phyloP scores from a whole-genome alignment of 2,113 vertebrate genomes.

The Melospiza melodia region DNA sequence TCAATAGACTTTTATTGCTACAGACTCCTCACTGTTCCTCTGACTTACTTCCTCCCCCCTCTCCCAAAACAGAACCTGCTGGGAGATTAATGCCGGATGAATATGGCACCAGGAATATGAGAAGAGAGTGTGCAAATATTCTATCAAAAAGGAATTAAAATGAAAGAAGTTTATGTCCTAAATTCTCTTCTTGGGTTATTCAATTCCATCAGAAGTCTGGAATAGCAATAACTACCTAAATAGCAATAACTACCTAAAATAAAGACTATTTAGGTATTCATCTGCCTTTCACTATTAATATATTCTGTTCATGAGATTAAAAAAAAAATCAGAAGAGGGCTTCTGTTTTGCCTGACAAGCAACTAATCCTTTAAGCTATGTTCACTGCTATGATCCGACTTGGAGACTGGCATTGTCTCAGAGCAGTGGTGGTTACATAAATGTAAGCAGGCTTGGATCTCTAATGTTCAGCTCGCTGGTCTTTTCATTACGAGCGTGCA shows the following conservation, averaged over 20 bases:
- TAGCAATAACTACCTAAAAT: background rate
- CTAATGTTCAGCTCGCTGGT: background rate
- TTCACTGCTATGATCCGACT: background rate
- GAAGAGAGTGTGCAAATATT: background rate
- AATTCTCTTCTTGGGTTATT: background rate
- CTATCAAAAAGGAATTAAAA: background rate
- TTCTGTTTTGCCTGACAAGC: conserved; percentile 7
- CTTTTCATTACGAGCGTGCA: background rate
- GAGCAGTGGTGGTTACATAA: background rate
- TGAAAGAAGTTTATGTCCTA: background rate
- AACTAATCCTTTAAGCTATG: conserved; percentile 21
- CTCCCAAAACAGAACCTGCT: background rate
- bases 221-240: background rate
- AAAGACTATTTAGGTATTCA: background rate
- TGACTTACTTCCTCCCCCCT: background rate
- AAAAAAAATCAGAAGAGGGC: background rate
- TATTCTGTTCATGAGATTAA: background rate
- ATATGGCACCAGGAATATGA: background rate
- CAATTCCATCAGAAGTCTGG: background rate
- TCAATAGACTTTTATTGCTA: background rate
- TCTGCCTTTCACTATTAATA: background rate
- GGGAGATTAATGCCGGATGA: background rate
- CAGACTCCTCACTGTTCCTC: background rate
- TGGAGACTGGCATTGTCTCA: background rate
- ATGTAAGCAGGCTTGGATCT: background rate